Conservation (phyloP, 2,797 vertebrate genomes). For the Harpagifer antarcticus region DNA sequence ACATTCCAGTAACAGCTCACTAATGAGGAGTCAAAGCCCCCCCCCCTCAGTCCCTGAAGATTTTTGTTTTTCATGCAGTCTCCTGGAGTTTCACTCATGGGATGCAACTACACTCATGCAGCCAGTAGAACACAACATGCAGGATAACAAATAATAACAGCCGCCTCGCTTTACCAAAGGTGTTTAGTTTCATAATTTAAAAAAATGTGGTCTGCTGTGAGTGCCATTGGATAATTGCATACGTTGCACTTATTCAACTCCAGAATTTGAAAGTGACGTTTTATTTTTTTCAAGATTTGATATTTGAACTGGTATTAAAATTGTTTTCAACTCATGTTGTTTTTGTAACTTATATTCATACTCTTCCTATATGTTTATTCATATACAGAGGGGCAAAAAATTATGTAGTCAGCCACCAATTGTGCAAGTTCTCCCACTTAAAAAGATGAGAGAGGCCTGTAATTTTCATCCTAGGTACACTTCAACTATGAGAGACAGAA, state of each 20-base stretch:
- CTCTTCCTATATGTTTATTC: no score
- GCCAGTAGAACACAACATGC: constrained; percentile 19
- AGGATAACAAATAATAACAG: constrained; percentile 10
- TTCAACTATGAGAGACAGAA: no score
- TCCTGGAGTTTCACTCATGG: constrained; percentile 60
- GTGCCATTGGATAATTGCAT: background rate
- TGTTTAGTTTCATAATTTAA: no score
- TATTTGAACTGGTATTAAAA: background rate
- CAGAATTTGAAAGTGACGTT: background rate
- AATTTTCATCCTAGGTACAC: no score
- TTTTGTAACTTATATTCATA: background rate
- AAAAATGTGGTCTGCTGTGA: background rate
- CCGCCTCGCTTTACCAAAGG: background rate
- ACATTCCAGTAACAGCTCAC: constrained; percentile 37
- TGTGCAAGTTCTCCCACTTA: no score
- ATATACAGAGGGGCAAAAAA: no score
- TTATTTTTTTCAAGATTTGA: background rate
- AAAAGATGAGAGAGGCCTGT: no score
- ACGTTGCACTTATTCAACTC: background rate
- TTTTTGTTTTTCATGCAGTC: constrained; percentile 76
- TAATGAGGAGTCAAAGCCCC: constrained; percentile 44
- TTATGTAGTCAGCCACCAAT: no score
- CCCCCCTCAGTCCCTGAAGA: constrained; percentile 53
- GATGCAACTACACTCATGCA: constrained; percentile 45
- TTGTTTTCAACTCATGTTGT: background rate